A percentile compares a stretch with the other conserved stretches of the same genome.
Conservation (phyloP, 2,888 invertebrate species). For the Hermodice carunculata region DNA sequence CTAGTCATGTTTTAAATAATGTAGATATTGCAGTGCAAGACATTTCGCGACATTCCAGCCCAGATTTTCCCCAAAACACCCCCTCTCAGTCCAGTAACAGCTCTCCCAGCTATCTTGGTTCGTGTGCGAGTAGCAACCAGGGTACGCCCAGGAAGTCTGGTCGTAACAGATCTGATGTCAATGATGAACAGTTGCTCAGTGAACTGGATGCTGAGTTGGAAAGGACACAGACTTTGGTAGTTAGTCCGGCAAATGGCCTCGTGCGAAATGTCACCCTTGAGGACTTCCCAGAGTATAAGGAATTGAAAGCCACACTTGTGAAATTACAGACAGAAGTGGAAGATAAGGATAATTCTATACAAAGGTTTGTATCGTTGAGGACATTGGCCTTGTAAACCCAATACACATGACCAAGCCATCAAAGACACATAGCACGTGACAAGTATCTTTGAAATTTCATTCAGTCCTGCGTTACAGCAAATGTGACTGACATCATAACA, state of each 20-base stretch:
- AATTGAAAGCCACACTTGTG: background rate
- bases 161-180: background rate
- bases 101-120: no score
- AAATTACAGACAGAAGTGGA: slow-evolving; percentile 1
- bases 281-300: slow-evolving; percentile 3
- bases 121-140: background rate
- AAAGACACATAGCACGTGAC: no score
- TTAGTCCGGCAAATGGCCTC: background rate
- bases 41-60: no score
- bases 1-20: no score
- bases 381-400: no score
- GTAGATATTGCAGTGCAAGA: no score
- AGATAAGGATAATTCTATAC: background rate
- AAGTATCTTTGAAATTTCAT: no score
- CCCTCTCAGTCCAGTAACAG: no score
- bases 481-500: no score
- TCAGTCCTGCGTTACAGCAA: no score
- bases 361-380: background rate
- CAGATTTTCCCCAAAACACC: no score
- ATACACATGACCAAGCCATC: no score
- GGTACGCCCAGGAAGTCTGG: background rate
- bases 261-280: background rate
- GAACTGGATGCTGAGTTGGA: slow-evolving; percentile 10
- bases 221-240: background rate
- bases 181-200: slow-evolving; percentile 2